Conservation (phyloP, 2,113 vertebrate species). For the Tupaia chinensis region DNA sequence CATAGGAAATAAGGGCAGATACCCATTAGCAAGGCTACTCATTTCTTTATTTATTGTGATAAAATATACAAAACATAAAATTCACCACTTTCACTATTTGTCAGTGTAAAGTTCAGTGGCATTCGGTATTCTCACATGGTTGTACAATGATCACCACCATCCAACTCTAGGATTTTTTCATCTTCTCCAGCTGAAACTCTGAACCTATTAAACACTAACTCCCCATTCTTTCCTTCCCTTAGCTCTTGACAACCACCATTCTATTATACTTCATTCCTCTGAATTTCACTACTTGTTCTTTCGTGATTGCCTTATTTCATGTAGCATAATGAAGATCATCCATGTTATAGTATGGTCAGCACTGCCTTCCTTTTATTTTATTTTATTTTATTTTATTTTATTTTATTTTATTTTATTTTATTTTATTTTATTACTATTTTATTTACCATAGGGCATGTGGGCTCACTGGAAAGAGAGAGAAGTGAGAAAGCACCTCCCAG, state of each 20-base stretch:
- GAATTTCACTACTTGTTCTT: constrained; percentile 24
- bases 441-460: too few species aligned
- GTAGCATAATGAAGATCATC: background rate
- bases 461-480: too few species aligned
- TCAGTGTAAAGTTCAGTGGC: background rate
- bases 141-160: background rate
- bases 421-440: too few species aligned
- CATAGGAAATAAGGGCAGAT: background rate
- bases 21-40: background rate
- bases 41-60: background rate
- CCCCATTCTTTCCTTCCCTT: background rate
- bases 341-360: background rate
- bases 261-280: background rate
- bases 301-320: background rate
- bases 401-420: too few species aligned
- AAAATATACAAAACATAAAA: background rate
- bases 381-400: too few species aligned
- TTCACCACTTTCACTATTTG: background rate
- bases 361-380: constrained; percentile 12
- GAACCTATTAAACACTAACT: background rate
- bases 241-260: background rate
- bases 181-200: background rate
- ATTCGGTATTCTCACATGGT: background rate
- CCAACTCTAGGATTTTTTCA: too few species aligned
- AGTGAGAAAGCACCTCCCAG: too few species aligned